Base-by-base conservation (phyloP, 1,140 invertebrate genomes). In the Pachypeltis micranthus region DNA sequence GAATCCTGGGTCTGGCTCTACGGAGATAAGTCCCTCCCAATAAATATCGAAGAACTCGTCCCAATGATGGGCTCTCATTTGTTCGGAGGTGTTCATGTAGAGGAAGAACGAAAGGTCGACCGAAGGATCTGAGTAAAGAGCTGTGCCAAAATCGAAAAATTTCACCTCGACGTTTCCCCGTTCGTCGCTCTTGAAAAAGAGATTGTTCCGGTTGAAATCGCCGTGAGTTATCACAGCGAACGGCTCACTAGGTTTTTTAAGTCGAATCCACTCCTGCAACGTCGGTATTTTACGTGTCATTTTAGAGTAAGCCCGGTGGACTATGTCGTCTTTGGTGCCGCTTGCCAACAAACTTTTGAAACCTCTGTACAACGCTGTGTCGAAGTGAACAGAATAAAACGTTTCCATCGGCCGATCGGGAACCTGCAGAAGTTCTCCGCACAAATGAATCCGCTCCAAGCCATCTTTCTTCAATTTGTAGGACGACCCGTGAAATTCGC, bases 151-250 rank as follows among this genome's bases (percentile, higher is more conserved):
- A 62, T 79, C 77, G 24, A 78, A 65, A 1, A 79, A 51, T 61
- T 72, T 73, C 0, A 73, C 67, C n/a, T 67, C 66, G 0, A 69
- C 29, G 0, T 44, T 64, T 14, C 57, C 34, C 10, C n/a, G 14
- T 1, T 59, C 29, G 3, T 73, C 62, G 27, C 73, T 69, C 63
- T 72, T 74, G 68, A 77, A 80, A 55, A 80, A 67, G n/a, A 80
- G 72, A 62, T 80, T 80, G 60, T 80, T 80, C 59, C 71, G 76
- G 75, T 76, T 79, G 67, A 74, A 77, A 67, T 80, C 79, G 26
- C 78, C 78, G 65, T 80, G 79, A 24, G 71, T 75, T 14, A 77
- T 57, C 7, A 77, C 73, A 1, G 72, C 68, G 62, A 74, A 74
- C 2, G 74, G 74, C 34, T 74, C 73, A 16, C 57, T 25, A 0